Base-by-base conservation (phyloP, 2,888 invertebrate genomes). In the Callyntrura guangdongensis region DNA sequence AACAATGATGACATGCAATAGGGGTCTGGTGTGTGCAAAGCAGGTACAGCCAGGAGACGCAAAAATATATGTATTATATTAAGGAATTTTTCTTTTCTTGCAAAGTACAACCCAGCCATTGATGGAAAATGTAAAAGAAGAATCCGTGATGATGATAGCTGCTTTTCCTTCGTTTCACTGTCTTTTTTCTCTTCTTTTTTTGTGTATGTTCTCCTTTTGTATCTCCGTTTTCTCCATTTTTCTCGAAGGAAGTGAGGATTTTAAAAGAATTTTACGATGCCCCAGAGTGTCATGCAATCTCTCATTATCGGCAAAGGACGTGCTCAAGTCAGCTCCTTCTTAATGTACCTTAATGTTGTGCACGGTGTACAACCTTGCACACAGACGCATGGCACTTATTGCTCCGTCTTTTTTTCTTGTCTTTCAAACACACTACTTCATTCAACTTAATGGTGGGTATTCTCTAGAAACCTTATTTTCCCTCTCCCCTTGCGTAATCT, bases 251-350 rank as follows among this genome's bases (percentile, higher is more conserved):
- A 83, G 89, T 45, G 69, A 86, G 85, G 84, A 90, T 79, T 87
- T 92, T 88, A 72, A 90, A 91, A 90, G 91, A 88, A 91, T 88
- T 93, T 93, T 93, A 93, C 88, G 92, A 92, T 86, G 89, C 93
- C 93, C 93, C 49, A 90, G 93, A 92, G 93, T 89, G 92, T 92
- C 92, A 93, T 93, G 90, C 92, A 93, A 92, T 93, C 91, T 92
- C 93, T 93, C 93, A 93, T 93, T 93, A 93, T 93, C 92, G 92
- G 85, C 90, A 92, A 92, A 92, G 92, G 92, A 93, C 92, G 92
- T 92, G 92, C 92, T 93, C 90, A 87, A 89, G 61, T 91, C 89
- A 82, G 86, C 86, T 22, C 45, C 87, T 87, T 85, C 83, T 91
- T 89, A 91, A 89, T 91, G 89, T 83, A 83, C 86, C 82, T 86